Evolutionary conservation across 2,888 invertebrate genomes (phyloP).

Genomic region (Ernsta delagoae): DNA sequence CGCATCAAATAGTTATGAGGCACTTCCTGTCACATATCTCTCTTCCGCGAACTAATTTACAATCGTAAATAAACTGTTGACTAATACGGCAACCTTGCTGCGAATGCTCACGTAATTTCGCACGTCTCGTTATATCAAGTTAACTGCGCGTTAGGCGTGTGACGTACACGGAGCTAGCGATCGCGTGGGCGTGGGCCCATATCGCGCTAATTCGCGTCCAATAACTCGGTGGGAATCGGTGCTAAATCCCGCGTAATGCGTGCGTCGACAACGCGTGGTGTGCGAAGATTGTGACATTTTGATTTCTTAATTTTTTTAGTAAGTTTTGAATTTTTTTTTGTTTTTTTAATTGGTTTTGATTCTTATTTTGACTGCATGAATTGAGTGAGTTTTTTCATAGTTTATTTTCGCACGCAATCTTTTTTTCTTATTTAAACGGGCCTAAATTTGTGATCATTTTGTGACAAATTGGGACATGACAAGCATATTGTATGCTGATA

Average conservation of each 20-base stretch:
- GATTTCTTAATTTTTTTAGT: conserved; percentile 44
- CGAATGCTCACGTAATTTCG: conserved; percentile 30
- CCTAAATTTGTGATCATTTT: too few species aligned
- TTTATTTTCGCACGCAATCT: too few species aligned
- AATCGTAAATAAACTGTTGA: conserved; percentile 24
- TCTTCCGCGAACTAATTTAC: background rate
- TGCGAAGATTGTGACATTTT: conserved; percentile 45
- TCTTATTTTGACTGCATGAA: too few species aligned
- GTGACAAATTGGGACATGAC: too few species aligned
- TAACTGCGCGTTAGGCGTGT: conserved; percentile 36
- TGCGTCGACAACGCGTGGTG: conserved; percentile 70
- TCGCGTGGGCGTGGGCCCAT: conserved; percentile 55
- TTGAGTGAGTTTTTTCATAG: too few species aligned
- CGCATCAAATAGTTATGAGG: too few species aligned
- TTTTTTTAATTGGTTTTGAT: too few species aligned
- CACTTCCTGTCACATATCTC: background rate
- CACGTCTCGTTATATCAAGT: conserved; percentile 35
- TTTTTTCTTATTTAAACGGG: too few species aligned
- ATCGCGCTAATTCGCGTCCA: conserved; percentile 61
- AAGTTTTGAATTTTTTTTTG: too few species aligned
- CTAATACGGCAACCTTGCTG: conserved; percentile 31
- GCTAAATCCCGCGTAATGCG: conserved; percentile 77
- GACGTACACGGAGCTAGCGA: conserved; percentile 43
- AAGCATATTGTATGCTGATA: too few species aligned
- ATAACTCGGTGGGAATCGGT: conserved; percentile 71